A percentile compares a stretch with the other conserved stretches of the same genome.
These are phyloP conservation scores for Peribatodes rhomboidaria DNA, from an alignment of 2,888 invertebrate species.

Conservation along the genomic window DNA sequence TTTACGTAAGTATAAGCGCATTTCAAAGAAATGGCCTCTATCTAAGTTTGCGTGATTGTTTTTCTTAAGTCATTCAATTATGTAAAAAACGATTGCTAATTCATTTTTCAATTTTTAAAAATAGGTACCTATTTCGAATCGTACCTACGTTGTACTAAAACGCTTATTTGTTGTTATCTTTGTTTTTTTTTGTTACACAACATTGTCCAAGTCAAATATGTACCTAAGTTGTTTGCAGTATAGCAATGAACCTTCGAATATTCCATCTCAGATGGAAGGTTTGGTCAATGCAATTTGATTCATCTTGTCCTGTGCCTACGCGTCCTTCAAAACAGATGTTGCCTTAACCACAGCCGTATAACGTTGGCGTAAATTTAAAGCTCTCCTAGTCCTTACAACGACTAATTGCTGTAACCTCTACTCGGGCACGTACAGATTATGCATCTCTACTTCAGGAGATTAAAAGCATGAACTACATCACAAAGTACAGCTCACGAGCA, in stretches of 20 bases:
- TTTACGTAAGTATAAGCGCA: not conserved
- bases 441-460: not conserved
- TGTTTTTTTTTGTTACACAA: too few relatives aligned
- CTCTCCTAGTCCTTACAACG: not conserved
- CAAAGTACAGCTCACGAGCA: not conserved
- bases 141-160: too few relatives aligned
- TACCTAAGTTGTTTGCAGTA: too few relatives aligned
- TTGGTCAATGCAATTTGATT: too few relatives aligned
- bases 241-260: too few relatives aligned
- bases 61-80: not conserved
- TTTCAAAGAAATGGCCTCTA: not conserved
- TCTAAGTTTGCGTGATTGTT: not conserved
- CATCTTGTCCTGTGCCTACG: not conserved
- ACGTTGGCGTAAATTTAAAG: not conserved
- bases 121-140: too few relatives aligned
- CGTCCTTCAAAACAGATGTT: not conserved
- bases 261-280: too few relatives aligned
- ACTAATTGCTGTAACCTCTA: constrained; percentile 10
- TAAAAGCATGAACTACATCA: not conserved
- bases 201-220: too few relatives aligned
- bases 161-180: too few relatives aligned
- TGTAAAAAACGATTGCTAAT: too few relatives aligned
- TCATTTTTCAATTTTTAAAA: too few relatives aligned
- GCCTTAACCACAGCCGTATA: not conserved
- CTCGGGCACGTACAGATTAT: not conserved